Base-by-base conservation (phyloP, 2,113 vertebrate species). In the Siniperca chuatsi region DNA sequence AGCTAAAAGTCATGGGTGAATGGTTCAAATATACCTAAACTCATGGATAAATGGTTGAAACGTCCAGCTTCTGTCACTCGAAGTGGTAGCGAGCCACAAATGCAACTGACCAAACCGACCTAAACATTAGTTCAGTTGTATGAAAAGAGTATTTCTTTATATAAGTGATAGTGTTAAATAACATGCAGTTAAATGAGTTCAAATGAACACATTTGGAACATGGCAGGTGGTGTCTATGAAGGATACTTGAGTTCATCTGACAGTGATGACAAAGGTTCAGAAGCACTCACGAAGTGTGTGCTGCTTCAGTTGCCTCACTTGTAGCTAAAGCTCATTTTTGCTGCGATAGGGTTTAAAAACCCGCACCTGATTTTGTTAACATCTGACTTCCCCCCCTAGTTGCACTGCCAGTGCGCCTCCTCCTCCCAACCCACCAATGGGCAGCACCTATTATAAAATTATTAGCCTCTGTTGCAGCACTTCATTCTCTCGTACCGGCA, bases 401-500 rank as follows among this genome's bases (percentile, higher is more conserved):
- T 78, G 16, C 78, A 13, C 58, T 23, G 65, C 52, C 40, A 6
- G 37, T 35, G 78, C 86, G 37, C 83, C 87, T 68, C 80, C 79
- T 79, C 67, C 55, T 80, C 20, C 46, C 37, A 50, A 4, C 55
- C 87, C 76, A 75, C 87, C 84, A 91, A 92, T 92, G n/a, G 66
- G 83, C 73, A 85, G 65, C 83, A 50, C 66, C 79, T 75, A 58
- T 78, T 89, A 83, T 69, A 29, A 85, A 68, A 86, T 81, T 8
- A 89, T 84, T 70, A 87, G 68, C 76, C 79, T 79, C 67, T 35
- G 82, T 76, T 85, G 89, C 87, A 77, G 88, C 76, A 76, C 60
- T 75, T 62, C 55, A n/a, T 35, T 29, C 57, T 79, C 64, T 83
- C 50, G 72, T 77, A 87, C 82, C 69, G 66, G 57, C 68, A 62